A percentile compares a stretch with the other conserved stretches of the same genome.
Conservation (phyloP, 2,888 invertebrate species). For the Diadromus collaris region DNA sequence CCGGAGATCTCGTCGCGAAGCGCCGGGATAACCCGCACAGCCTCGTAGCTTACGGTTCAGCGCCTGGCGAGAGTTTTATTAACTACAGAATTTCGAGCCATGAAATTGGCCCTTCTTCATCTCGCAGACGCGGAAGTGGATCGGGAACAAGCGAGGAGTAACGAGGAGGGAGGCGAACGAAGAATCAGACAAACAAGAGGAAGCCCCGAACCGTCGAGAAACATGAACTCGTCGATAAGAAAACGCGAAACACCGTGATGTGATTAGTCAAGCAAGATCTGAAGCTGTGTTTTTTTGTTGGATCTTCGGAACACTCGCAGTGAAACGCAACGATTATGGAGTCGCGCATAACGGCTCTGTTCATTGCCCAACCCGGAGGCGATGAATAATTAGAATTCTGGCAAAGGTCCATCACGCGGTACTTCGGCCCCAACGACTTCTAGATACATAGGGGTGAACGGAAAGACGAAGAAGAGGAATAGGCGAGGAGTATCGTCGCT, state of each 20-base stretch:
- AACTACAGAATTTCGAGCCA: constrained; percentile 41
- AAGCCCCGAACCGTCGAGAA: background rate
- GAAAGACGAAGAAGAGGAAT: background rate
- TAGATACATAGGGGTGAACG: background rate
- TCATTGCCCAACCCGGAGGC: background rate
- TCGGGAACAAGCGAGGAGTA: constrained; percentile 1
- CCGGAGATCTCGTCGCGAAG: constrained; percentile 4
- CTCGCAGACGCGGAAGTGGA: constrained; percentile 20
- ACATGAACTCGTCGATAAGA: background rate
- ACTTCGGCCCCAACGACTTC: background rate
- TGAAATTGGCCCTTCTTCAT: constrained; percentile 40
- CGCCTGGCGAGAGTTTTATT: constrained; percentile 1
- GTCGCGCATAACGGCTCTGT: background rate
- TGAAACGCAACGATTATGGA: constrained; percentile 6
- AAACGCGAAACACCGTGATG: constrained; percentile 23
- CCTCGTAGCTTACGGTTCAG: background rate
- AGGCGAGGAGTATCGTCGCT: constrained; percentile 1
- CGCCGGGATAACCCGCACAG: background rate
- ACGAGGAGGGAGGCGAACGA: constrained; percentile 13
- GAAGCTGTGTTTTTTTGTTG: constrained; percentile 10
- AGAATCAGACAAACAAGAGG: background rate
- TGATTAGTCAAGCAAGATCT: constrained; percentile 4
- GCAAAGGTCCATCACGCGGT: background rate
- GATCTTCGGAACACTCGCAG: background rate
- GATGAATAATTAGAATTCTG: constrained; percentile 26